Evolutionary conservation across 2,797 vertebrate species (phyloP).

Genomic region (Sebastes baramenuke): DNA sequence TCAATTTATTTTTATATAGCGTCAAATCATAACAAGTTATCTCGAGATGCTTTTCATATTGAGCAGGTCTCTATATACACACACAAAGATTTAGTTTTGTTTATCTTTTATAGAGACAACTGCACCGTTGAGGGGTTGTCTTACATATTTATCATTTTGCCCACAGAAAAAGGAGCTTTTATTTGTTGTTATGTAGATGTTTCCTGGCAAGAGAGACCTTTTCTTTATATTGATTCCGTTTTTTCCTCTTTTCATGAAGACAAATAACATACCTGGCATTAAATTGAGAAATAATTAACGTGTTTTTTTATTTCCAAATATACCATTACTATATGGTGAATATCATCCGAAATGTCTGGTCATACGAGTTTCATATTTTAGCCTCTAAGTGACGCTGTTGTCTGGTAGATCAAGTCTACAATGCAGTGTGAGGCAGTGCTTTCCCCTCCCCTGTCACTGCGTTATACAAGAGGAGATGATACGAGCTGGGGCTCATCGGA

Average conservation of each 20-base stretch:
- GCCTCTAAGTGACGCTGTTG: slow-evolving; percentile 25
- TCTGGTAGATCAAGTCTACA: no score
- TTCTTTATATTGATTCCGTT: fast-evolving
- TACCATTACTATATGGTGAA: no score
- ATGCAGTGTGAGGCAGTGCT: background rate
- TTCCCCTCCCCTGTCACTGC: slow-evolving; percentile 20
- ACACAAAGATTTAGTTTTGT: background rate
- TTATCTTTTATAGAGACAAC: background rate
- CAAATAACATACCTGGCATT: fast-evolving
- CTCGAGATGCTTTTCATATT: fast-evolving
- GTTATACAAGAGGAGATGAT: slow-evolving; percentile 1
- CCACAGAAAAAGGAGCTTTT: background rate
- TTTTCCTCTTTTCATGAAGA: background rate
- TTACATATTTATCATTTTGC: background rate
- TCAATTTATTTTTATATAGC: no score
- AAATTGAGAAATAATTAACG: background rate
- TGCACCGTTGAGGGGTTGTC: fast-evolving
- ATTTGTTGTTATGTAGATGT: no score
- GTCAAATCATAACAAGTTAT: no score
- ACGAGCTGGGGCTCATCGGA: background rate
- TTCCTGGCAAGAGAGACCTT: background rate
- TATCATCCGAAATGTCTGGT: background rate
- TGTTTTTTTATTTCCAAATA: background rate
- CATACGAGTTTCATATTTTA: background rate
- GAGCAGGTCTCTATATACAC: no score